Percentiles rank a stretch among this genome's conserved stretches.
Evolutionary conservation across 2,113 vertebrate species (phyloP).

Genomic region (Centrocercus urophasianus): DNA sequence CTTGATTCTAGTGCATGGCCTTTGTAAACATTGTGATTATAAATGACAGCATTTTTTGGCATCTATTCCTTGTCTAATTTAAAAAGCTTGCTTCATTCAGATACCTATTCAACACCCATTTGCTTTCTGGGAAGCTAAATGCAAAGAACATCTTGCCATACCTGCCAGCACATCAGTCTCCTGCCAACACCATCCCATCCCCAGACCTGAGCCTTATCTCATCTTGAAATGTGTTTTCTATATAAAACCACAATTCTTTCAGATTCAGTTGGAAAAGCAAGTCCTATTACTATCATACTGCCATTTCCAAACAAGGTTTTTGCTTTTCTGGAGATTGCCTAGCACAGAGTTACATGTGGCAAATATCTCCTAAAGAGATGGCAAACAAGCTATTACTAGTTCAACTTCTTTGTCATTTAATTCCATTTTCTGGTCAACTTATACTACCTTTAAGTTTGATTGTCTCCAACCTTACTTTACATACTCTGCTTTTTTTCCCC

Average conservation of each 20-base stretch:
- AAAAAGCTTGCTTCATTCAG: neutral
- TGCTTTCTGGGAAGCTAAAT: neutral
- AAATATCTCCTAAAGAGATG: neutral
- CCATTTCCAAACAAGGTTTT: neutral
- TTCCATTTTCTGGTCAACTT: neutral
- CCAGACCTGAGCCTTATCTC: neutral
- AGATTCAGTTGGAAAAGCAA: neutral
- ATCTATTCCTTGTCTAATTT: neutral
- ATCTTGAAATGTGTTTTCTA: fast-evolving
- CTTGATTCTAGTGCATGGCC: neutral
- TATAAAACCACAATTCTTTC: neutral
- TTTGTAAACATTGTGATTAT: neutral
- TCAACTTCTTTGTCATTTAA: neutral
- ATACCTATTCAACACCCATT: neutral
- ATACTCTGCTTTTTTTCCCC: fast-evolving
- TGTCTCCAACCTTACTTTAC: neutral
- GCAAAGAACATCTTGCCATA: neutral
- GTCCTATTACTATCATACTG: neutral
- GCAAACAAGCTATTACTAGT: neutral
- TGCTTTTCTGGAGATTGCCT: neutral
- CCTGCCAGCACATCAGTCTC: neutral
- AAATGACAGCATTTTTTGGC: neutral
- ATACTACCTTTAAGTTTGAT: neutral
- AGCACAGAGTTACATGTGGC: neutral
- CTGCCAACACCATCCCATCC: neutral